phyloP scores from a whole-genome alignment of 2,113 vertebrate species.

The Callorhinus ursinus region DNA sequence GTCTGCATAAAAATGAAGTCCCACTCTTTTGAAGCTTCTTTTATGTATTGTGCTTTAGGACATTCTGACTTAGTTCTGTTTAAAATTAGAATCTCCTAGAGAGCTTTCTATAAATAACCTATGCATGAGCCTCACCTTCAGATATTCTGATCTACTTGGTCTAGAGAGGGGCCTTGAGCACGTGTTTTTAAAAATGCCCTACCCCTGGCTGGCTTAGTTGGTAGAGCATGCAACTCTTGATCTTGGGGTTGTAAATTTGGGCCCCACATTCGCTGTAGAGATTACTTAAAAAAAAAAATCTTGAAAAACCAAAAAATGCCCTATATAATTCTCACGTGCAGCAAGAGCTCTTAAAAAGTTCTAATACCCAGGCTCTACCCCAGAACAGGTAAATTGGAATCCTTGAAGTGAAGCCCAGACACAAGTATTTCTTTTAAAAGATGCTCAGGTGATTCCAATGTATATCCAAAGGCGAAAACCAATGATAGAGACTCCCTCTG shows the following conservation, averaged over 20 bases:
- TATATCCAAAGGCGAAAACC: not conserved
- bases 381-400: not conserved
- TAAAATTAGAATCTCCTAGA: not conserved
- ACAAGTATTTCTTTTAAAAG: not conserved
- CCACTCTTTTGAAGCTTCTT: not conserved
- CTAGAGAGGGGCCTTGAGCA: not conserved
- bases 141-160: not conserved
- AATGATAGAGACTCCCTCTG: not conserved
- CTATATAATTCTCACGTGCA: not conserved
- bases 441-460: not conserved
- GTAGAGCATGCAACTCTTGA: not conserved
- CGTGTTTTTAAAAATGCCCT: not conserved
- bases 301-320: not conserved
- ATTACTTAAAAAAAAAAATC: not conserved
- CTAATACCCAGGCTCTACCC: not conserved
- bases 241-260: not conserved
- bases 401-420: not conserved
- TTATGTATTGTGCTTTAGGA: not conserved
- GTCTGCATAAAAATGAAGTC: not conserved
- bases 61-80: not conserved
- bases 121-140: not conserved
- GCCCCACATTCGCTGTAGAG: not conserved
- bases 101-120: conserved; percentile 3
- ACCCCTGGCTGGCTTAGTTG: not conserved
- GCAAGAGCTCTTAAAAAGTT: not conserved